These are phyloP conservation scores for Tautogolabrus adspersus DNA, from an alignment of 2,113 vertebrate species.

Conservation along the genomic window DNA sequence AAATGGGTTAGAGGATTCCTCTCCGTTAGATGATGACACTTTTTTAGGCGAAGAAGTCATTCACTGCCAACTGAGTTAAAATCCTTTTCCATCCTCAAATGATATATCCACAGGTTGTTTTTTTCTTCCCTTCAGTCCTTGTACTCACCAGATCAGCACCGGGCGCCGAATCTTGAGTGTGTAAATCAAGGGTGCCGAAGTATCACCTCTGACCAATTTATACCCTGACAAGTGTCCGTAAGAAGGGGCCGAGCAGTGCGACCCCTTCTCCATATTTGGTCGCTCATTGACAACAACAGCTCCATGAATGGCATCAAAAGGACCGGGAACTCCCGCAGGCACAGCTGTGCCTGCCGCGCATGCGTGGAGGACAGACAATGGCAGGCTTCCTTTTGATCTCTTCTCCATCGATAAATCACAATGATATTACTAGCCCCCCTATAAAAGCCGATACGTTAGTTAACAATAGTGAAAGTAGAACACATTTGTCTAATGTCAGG, in stretches of 20 bases:
- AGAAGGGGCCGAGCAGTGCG: conserved; percentile 63
- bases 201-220: conserved; percentile 73
- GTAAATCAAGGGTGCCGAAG: conserved; percentile 68
- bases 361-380: conserved; percentile 83
- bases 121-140: background rate
- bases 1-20: conserved; percentile 11
- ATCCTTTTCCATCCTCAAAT: conserved; percentile 30
- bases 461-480: background rate
- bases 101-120: conserved; percentile 33
- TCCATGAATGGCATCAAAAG: conserved; percentile 90
- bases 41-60: conserved; percentile 18
- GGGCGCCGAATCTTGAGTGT: conserved; percentile 59
- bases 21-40: conserved; percentile 24
- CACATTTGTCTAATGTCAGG: background rate
- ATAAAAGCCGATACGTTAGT: background rate
- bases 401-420: conserved; percentile 12
- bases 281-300: conserved; percentile 80
- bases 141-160: conserved; percentile 84
- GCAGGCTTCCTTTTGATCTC: conserved; percentile 49
- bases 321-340: conserved; percentile 70
- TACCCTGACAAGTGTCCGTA: conserved; percentile 61
- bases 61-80: background rate
- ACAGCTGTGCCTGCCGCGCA: conserved; percentile 78
- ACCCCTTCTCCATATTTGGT: conserved; percentile 92
- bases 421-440: background rate